Evolutionary conservation across 2,113 vertebrate genomes (phyloP).

Genomic region (Tragelaphus buxtoni): DNA sequence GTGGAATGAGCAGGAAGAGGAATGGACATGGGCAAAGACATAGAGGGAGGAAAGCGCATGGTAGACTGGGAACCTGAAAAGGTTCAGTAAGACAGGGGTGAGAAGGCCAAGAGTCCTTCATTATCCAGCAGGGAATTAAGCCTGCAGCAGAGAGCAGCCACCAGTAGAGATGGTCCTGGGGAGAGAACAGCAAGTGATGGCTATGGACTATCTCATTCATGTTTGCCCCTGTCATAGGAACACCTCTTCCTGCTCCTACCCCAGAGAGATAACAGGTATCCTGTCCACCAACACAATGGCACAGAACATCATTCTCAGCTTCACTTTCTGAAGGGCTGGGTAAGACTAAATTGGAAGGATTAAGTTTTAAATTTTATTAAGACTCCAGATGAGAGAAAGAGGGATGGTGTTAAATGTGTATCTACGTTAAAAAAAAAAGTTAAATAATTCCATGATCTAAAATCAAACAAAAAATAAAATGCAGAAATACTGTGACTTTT

Average conservation of each 20-base stretch:
- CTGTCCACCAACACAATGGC: too few species aligned
- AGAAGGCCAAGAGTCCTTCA: not conserved
- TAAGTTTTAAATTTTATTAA: not conserved
- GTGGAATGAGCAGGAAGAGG: not conserved
- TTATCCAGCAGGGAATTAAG: not conserved
- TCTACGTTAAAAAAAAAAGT: not conserved
- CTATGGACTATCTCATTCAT: not conserved
- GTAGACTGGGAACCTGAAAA: not conserved
- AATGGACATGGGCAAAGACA: not conserved
- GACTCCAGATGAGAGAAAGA: not conserved
- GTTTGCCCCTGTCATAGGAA: not conserved
- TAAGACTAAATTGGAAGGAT: not conserved
- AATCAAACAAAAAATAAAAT: slow-evolving; percentile 24
- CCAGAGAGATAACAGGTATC: too few species aligned
- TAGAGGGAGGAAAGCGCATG: not conserved
- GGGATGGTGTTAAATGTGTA: not conserved
- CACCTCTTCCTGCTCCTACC: too few species aligned
- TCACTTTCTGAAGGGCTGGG: not conserved
- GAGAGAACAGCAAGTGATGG: not conserved
- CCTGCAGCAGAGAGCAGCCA: not conserved
- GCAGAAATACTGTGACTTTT: not conserved
- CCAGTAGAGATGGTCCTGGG: not conserved
- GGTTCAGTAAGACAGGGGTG: not conserved
- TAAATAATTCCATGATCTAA: not conserved
- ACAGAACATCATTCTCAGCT: not conserved